Conservation (phyloP, 1,140 invertebrate species). For the Cyclargus thomasi region DNA sequence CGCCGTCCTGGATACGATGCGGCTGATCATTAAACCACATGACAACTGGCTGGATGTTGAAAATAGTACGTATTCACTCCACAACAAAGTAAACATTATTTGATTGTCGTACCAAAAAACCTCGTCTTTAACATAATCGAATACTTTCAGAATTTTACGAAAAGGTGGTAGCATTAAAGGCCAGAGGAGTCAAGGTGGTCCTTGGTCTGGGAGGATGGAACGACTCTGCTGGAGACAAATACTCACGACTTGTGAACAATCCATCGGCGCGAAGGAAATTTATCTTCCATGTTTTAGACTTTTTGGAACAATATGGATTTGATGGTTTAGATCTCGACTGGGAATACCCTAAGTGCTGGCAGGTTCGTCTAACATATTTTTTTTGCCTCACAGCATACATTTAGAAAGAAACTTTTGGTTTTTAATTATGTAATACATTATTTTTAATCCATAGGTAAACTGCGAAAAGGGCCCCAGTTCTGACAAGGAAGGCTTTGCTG, state of each 20-base stretch:
- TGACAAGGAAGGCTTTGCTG: conserved; percentile 85
- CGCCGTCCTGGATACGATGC: conserved; percentile 86
- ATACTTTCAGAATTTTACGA: conserved; percentile 85
- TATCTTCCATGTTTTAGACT: conserved; percentile 83
- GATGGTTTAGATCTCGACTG: conserved; percentile 92
- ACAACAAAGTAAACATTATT: not conserved
- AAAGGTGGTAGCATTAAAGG: conserved; percentile 83
- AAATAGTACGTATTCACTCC: conserved; percentile 79
- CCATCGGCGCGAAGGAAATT: conserved; percentile 82
- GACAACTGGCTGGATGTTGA: conserved; percentile 93
- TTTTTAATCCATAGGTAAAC: conserved; percentile 79
- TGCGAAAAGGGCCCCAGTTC: conserved; percentile 84
- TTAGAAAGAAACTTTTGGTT: too few relatives aligned
- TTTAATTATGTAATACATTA: conserved; percentile 14
- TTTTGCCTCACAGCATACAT: too few relatives aligned
- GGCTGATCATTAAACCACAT: conserved; percentile 87
- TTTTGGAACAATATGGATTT: conserved; percentile 86
- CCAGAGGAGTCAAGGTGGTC: conserved; percentile 85
- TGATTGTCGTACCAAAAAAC: not conserved
- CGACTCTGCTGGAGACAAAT: conserved; percentile 90
- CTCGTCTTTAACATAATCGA: too few relatives aligned
- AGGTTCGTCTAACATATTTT: conserved; percentile 79
- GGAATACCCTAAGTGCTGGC: conserved; percentile 95
- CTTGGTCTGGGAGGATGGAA: conserved; percentile 94
- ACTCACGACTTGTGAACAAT: conserved; percentile 87